These are phyloP conservation scores for Epinotia brunnichana DNA, from an alignment of 2,888 invertebrate genomes.

Conservation along the genomic window DNA sequence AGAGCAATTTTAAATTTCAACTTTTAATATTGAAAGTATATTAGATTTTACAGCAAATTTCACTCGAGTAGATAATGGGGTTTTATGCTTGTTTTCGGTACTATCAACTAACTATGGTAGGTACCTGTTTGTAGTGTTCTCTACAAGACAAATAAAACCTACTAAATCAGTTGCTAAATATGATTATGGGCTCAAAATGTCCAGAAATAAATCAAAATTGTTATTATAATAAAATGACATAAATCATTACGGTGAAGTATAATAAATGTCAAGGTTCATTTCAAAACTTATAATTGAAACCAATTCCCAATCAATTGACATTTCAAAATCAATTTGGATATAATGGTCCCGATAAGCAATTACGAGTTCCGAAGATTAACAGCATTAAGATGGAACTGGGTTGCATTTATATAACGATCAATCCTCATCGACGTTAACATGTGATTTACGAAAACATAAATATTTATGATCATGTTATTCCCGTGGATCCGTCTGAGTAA, in stretches of 20 bases:
- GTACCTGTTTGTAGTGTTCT: too few species aligned
- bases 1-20: too few species aligned
- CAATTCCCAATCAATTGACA: constrained; percentile 31
- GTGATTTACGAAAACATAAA: constrained; percentile 44
- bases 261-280: constrained; percentile 30
- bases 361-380: constrained; percentile 29
- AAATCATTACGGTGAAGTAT: background rate
- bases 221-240: background rate
- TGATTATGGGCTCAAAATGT: background rate
- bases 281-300: constrained; percentile 26
- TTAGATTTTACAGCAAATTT: too few species aligned
- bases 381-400: constrained; percentile 37
- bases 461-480: constrained; percentile 42
- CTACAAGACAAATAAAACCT: too few species aligned
- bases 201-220: background rate
- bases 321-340: constrained; percentile 36
- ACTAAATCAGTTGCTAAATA: too few species aligned
- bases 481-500: background rate
- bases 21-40: too few species aligned
- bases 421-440: constrained; percentile 44
- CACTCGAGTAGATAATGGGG: too few species aligned
- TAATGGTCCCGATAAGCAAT: constrained; percentile 29
- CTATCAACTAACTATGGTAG: too few species aligned
- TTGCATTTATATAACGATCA: constrained; percentile 36
- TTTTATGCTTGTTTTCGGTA: too few species aligned